Conservation (phyloP, 2,888 invertebrate species). For the Tinea pellionella region DNA sequence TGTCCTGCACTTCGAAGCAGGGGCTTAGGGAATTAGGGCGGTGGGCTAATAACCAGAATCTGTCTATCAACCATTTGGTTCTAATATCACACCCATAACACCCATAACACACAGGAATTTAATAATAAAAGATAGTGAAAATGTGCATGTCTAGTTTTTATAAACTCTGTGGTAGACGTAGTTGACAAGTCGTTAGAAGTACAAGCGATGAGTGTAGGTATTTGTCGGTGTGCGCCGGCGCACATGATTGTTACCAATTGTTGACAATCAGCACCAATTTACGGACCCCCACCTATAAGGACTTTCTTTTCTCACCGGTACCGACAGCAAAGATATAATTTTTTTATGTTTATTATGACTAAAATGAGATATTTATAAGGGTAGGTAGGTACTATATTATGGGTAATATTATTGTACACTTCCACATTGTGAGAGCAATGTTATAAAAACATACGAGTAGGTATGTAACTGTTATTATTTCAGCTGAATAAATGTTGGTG, state of each 20-base stretch:
- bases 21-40: too few relatives aligned
- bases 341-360: conserved; percentile 18
- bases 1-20: too few relatives aligned
- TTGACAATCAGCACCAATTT: conserved; percentile 61
- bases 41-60: too few relatives aligned
- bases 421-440: background rate
- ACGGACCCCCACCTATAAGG: conserved; percentile 24
- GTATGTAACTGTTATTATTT: background rate
- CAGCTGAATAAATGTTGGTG: background rate
- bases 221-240: conserved; percentile 28
- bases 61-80: too few relatives aligned
- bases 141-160: background rate
- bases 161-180: background rate
- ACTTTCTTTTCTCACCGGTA: conserved; percentile 65
- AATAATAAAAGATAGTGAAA: too few relatives aligned
- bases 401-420: too few relatives aligned
- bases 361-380: too few relatives aligned
- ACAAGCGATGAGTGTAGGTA: conserved; percentile 13
- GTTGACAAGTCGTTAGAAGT: conserved; percentile 15
- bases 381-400: too few relatives aligned
- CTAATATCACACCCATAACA: too few relatives aligned
- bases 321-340: conserved; percentile 18
- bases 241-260: conserved; percentile 53
- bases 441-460: background rate
- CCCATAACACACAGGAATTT: too few relatives aligned